Evolutionary conservation across 2,797 vertebrate species (phyloP), one percentile per base, ranked within the genome.

Genomic region (Smutsia temminckii): DNA sequence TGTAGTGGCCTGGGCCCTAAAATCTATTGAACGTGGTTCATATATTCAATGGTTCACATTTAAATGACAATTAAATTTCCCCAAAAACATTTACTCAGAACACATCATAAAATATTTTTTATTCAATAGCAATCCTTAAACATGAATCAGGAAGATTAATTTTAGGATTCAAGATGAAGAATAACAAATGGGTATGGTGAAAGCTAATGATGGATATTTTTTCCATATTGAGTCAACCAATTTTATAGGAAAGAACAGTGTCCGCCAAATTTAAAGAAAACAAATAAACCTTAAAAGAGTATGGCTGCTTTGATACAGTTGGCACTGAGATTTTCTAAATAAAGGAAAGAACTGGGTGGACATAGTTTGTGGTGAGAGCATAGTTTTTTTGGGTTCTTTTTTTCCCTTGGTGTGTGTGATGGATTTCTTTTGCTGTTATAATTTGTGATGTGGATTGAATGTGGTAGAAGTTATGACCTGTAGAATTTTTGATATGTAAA

Each of bases 221-320:
- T 95, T 83, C 95, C 95, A 0, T 93, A 83, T 79, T 93, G 95
- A 96, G 91, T 95, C 91, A 89, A 95, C 57, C 40, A 53, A 96
- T 95, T 97, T 97, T 96, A 96, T 94, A 97, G 95, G 95, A 97
- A 97, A 96, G 89, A 97, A 85, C 66, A 85, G 91, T 95, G 91
- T 96, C 84, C 20, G 59, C 96, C 96, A 97, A 97, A 97, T 97
- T 97, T 96, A 98, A 97, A 97, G 96, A 97, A 98, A 97, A 96
- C 95, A 97, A 97, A 96, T 95, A 97, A 95, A 79, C 32, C 95
- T 68, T 94, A 95, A 96, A 97, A 96, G 97, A 96, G 87, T 92
- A 90, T 94, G 71, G 59, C 86, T 92, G 68, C 88, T 96, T 91
- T 93, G 94, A 80, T 89, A 92, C 40, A 78, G 69, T 77, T 97